A percentile compares a stretch with the other conserved stretches of the same genome.
phyloP scores from a whole-genome alignment of 1,140 invertebrate species.

The Drosophila erecta region DNA sequence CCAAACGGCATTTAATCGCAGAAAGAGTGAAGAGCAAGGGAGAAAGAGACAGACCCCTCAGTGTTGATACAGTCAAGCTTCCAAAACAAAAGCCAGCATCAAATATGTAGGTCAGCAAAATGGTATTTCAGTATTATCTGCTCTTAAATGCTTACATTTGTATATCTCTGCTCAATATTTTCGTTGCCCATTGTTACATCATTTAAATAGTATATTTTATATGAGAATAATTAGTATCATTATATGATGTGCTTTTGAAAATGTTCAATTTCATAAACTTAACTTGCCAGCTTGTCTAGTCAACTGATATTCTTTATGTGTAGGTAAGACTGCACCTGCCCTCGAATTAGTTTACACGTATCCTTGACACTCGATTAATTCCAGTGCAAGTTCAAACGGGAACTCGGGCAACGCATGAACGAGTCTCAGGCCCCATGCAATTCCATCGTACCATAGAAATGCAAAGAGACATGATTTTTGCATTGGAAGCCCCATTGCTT shows the following conservation, averaged over 20 bases:
- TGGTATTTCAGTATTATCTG: not conserved
- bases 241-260: not conserved
- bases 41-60: constrained; percentile 15
- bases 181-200: too few relatives aligned
- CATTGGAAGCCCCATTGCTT: constrained; percentile 57
- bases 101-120: not conserved
- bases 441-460: constrained; percentile 49
- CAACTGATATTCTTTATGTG: not conserved
- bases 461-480: not conserved
- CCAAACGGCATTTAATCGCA: constrained; percentile 35
- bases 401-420: constrained; percentile 28
- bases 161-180: too few relatives aligned
- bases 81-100: not conserved
- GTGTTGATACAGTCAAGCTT: constrained; percentile 53
- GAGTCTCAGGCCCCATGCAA: constrained; percentile 49
- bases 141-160: too few relatives aligned
- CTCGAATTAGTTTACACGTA: constrained; percentile 19
- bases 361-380: constrained; percentile 37
- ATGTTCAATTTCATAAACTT: too few relatives aligned
- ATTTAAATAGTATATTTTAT: too few relatives aligned
- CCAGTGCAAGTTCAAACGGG: constrained; percentile 25
- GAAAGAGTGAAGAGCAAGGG: constrained; percentile 1
- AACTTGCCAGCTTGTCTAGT: not conserved
- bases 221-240: not conserved
- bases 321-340: constrained; percentile 1